Conservation (phyloP, 2,797 vertebrate species). For the Coilia nasus region DNA sequence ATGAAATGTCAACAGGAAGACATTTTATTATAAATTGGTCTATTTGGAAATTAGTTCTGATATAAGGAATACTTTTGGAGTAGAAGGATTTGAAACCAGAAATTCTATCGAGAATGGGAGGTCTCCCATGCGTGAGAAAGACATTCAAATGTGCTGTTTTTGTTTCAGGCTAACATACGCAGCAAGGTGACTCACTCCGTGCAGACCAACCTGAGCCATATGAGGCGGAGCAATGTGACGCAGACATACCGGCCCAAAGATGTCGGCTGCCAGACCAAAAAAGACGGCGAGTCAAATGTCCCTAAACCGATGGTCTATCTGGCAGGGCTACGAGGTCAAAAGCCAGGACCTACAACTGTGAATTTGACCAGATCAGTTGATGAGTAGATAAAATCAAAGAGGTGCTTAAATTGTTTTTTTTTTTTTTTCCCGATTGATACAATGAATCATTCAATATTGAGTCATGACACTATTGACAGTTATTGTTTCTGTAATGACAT, state of each 20-base stretch:
- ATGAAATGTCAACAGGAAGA: too few species aligned
- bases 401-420: neutral
- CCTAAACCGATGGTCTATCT: slow-evolving; percentile 82
- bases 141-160: slow-evolving; percentile 27
- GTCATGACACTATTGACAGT: too few species aligned
- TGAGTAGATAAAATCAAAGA: slow-evolving; percentile 65
- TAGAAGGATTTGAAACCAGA: too few species aligned
- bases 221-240: slow-evolving; percentile 83
- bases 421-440: neutral
- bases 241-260: slow-evolving; percentile 82
- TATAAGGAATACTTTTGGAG: too few species aligned
- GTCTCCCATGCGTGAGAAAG: neutral
- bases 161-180: slow-evolving; percentile 81
- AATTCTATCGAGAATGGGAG: too few species aligned
- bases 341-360: slow-evolving; percentile 54
- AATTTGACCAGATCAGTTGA: slow-evolving; percentile 84
- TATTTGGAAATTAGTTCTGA: too few species aligned
- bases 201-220: slow-evolving; percentile 88
- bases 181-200: slow-evolving; percentile 79
- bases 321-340: slow-evolving; percentile 80
- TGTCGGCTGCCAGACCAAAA: slow-evolving; percentile 74
- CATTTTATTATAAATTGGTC: too few species aligned
- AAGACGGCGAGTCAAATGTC: slow-evolving; percentile 71
- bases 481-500: too few species aligned
- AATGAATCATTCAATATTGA: too few species aligned